Conservation (phyloP, 2,888 invertebrate genomes). For the Apotomis betuletana region DNA sequence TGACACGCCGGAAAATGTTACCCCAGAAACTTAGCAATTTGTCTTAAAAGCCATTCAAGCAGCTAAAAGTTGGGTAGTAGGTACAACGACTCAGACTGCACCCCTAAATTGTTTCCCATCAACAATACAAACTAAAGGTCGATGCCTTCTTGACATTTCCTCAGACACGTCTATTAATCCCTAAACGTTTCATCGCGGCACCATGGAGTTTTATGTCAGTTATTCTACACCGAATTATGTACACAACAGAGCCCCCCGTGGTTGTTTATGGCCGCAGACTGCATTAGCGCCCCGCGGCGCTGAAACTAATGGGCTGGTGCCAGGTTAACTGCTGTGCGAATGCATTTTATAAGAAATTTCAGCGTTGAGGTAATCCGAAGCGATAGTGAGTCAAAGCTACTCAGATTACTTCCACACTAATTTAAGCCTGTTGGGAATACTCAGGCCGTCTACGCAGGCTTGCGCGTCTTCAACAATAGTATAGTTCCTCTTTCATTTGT, state of each 20-base stretch:
- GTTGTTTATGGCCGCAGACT: constrained; percentile 24
- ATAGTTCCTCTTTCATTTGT: too few relatives aligned
- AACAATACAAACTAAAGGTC: constrained; percentile 9
- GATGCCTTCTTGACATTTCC: constrained; percentile 19
- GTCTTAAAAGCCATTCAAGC: too few relatives aligned
- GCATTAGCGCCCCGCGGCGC: constrained; percentile 24
- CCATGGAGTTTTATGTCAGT: constrained; percentile 32
- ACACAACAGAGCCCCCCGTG: constrained; percentile 20
- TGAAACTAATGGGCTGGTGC: constrained; percentile 22
- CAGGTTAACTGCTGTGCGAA: constrained; percentile 14
- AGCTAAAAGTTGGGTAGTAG: too few relatives aligned
- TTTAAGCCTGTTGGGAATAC: too few relatives aligned
- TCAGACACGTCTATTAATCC: constrained; percentile 22
- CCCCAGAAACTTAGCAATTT: too few relatives aligned
- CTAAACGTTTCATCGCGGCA: constrained; percentile 25
- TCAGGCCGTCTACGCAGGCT: too few relatives aligned
- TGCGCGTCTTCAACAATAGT: too few relatives aligned
- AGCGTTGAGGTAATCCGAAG: neutral
- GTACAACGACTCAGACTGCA: neutral
- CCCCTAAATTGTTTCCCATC: constrained; percentile 10
- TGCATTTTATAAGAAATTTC: neutral
- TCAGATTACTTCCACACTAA: too few relatives aligned
- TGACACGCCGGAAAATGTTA: too few relatives aligned
- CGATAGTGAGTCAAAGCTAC: too few relatives aligned
- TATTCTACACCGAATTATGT: constrained; percentile 25